A percentile compares a stretch with the other conserved stretches of the same genome.
These are phyloP conservation scores for Wasmannia auropunctata DNA, from an alignment of 1,140 invertebrate species.

Conservation along the genomic window DNA sequence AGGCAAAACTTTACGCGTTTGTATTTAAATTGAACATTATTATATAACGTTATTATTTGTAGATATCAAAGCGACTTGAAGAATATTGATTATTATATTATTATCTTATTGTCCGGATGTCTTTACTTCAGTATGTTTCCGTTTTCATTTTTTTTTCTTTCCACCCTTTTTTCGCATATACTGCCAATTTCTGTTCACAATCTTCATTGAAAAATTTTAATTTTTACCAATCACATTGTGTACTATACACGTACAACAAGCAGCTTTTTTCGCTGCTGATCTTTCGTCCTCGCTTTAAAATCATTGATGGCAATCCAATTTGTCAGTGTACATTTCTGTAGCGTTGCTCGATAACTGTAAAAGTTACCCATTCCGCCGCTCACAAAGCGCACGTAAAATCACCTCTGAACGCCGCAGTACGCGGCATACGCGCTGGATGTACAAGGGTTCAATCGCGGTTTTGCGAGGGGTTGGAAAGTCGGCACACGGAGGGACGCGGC, in stretches of 20 bases:
- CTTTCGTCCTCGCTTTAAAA: conserved; percentile 5
- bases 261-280: background rate
- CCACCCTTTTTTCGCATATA: background rate
- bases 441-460: conserved; percentile 75
- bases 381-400: conserved; percentile 53
- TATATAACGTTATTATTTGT: background rate
- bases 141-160: background rate
- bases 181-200: background rate
- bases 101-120: background rate
- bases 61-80: background rate
- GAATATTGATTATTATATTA: background rate
- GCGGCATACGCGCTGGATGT: conserved; percentile 57
- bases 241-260: background rate
- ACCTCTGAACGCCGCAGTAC: conserved; percentile 30
- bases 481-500: conserved; percentile 61
- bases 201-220: background rate
- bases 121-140: background rate
- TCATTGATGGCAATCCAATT: conserved; percentile 28
- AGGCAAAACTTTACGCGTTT: background rate
- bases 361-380: conserved; percentile 30
- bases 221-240: background rate
- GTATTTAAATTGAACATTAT: background rate
- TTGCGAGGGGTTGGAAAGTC: conserved; percentile 74
- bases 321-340: conserved; percentile 6
- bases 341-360: conserved; percentile 29